Conservation (phyloP, 2,888 invertebrate genomes). For the Pristionchus entomophagus region DNA sequence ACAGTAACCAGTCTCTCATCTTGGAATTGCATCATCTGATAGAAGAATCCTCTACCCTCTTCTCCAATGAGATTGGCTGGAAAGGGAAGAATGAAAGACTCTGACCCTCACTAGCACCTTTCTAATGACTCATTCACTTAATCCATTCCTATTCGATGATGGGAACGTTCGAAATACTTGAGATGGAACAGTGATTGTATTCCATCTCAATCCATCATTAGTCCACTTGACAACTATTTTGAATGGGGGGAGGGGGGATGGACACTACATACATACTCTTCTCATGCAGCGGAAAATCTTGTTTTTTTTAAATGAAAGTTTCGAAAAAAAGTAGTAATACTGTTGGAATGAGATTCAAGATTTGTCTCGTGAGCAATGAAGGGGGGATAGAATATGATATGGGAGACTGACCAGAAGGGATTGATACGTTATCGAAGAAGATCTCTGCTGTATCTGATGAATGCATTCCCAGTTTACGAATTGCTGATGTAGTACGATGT, state of each 20-base stretch:
- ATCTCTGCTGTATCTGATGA: constrained; percentile 80
- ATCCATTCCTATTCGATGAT: not conserved
- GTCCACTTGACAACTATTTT: not conserved
- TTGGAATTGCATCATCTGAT: constrained; percentile 81
- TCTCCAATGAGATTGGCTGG: constrained; percentile 76
- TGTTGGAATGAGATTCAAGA: too few species aligned
- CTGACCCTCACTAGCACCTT: not conserved
- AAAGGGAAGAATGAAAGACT: not conserved
- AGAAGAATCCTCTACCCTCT: constrained; percentile 79
- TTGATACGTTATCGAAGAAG: constrained; percentile 79
- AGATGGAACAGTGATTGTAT: not conserved
- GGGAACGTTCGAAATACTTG: not conserved
- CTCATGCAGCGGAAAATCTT: too few species aligned
- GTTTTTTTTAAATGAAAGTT: too few species aligned
- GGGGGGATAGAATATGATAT: too few species aligned
- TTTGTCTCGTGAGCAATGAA: too few species aligned
- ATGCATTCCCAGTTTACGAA: constrained; percentile 80
- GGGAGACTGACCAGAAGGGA: constrained; percentile 33
- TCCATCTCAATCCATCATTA: not conserved
- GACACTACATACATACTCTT: too few species aligned
- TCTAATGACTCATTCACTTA: constrained; percentile 45
- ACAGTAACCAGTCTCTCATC: constrained; percentile 79
- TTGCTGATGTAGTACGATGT: constrained; percentile 76
- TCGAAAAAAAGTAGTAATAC: too few species aligned
- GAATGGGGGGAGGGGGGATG: too few species aligned